A percentile compares a stretch with the other conserved stretches of the same genome.
Conservation (phyloP, 2,113 vertebrate genomes). For the Puffinus mauretanicus region DNA sequence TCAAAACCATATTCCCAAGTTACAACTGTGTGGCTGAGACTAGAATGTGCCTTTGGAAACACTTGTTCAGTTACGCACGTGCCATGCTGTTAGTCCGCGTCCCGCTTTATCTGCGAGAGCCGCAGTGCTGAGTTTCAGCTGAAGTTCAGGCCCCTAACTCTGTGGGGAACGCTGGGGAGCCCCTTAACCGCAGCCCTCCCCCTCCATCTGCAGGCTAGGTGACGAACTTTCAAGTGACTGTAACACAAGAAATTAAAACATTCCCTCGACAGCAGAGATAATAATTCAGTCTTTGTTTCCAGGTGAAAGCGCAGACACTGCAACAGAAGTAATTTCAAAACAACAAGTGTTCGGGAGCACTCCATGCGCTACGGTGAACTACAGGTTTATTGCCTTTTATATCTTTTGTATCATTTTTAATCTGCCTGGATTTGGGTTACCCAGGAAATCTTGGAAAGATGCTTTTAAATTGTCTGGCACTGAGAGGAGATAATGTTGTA, state of each 20-base stretch:
- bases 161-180: fast-evolving
- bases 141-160: background rate
- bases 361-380: fast-evolving
- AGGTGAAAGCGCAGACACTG: background rate
- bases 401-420: background rate
- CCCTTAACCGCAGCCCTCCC: background rate
- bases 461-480: background rate
- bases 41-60: background rate
- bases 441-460: background rate
- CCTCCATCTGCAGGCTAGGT: background rate
- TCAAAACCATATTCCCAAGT: background rate
- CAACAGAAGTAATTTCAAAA: background rate
- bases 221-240: background rate
- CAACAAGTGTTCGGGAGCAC: background rate
- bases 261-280: background rate
- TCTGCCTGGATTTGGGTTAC: background rate
- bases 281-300: background rate
- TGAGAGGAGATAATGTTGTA: background rate
- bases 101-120: background rate
- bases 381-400: background rate
- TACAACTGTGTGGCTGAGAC: background rate
- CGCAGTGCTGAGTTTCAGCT: background rate
- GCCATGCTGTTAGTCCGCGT: fast-evolving
- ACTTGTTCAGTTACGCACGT: background rate
- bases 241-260: background rate